Base-by-base conservation (phyloP, 1,140 invertebrate genomes). In the Drosophila lacertosa region DNA sequence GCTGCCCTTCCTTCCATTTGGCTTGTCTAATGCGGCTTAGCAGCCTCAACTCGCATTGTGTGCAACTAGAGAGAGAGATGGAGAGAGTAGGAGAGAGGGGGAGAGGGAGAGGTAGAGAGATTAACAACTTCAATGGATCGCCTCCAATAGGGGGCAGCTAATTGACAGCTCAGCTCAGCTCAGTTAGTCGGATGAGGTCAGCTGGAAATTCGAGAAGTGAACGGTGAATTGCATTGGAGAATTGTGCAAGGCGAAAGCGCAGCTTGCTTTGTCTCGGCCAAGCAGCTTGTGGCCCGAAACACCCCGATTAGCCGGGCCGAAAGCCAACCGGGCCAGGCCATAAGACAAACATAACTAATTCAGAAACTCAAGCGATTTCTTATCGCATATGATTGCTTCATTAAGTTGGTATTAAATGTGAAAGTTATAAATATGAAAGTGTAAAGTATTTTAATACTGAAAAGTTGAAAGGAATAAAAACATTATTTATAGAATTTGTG, bases 11-110 rank as follows among this genome's bases (percentile, higher is more conserved):
- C 67, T 73, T 73, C 60, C 67, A 60, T 50, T 54, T 64, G 26
- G 24, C 42, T 71, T 65, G 67, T 50, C 55, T 60, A 53, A 53
- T 71, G 60, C 39, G 58, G 54, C 53, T 74, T 54, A 70, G 67
- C 20, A 35, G 51, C 45, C 55, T 20, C 29, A 15, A 33, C 40
- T 54, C 50, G 65, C 22, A 60, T 60, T 53, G 51, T 39, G 32
- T 65, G 58, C 58, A 60, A 6, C 45, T 11, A 22, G 15, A 42
- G 15, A 42, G 39, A 37, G 35, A 37, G 13, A 16, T 7, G 37
- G 16, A 18, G 9, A 11, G 40, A 42, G 15, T 4, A 16, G 16
- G 35, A 13, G 35, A 39, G 35, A 11, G 35, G 15, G 35, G n/a
- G 11, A 26, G 42, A n/a, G 2, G 5, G 42, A 47, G 44, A 29